Base-by-base conservation (phyloP, 2,113 vertebrate species). In the Seriola rivoliana region DNA sequence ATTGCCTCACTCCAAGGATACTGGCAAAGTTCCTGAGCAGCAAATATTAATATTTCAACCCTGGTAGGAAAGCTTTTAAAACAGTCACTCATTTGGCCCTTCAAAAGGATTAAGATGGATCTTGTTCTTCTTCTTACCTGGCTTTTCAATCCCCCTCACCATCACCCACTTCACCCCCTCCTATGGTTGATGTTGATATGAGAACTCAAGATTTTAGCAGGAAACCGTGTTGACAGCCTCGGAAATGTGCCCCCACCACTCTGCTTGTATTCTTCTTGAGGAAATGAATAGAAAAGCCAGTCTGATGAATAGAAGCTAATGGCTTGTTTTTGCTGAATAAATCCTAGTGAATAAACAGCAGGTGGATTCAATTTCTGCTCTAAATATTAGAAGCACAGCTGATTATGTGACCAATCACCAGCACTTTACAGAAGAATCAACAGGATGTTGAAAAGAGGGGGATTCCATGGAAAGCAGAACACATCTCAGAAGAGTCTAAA, bases 11-110 rank as follows among this genome's bases (percentile, higher is more conserved):
- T 91, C 85, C 54, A 23, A 83, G 68, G 63, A 85, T 72, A 78
- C 85, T 85, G 70, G 74, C 88, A 88, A 93, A 86, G 78, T 85
- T 92, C 58, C 59, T 68, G 79, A 88, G 89, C 82, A 89, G 89
- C 84, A 83, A 87, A 86, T 88, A 94, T 94, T 84, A 93, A 95
- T 94, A 93, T 95, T 94, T 95, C 72, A 94, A 57, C 74, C 67
- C 60, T 29, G 4, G 68, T 79, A 64, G 79, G 75, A 88, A 90
- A 88, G 89, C 88, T 94, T 95, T 94, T 91, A 90, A 91, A 91
- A 81, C 76, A 80, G 82, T 88, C 87, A 71, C 86, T 92, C 86
- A 81, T 93, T 80, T 66, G 71, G 82, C 54, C 65, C 23, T 80
- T 90, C n/a, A 74, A 25, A 83, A 80, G 75, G 80, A 90, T 81